Base-by-base conservation (phyloP, 2,797 vertebrate genomes). In the Nasua narica region DNA sequence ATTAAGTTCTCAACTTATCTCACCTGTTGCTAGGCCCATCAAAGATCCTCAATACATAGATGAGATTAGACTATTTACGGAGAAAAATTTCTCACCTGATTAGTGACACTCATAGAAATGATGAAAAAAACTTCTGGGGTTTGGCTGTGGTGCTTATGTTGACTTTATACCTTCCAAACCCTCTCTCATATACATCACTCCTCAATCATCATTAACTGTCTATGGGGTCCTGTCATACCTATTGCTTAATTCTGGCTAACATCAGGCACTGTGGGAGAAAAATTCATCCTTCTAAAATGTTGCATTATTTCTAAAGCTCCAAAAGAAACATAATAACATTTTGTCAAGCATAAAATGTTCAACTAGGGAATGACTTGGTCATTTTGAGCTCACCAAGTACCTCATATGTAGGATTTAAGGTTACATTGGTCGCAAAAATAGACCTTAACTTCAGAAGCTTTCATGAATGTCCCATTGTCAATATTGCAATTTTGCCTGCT, bases 351-450 rank as follows among this genome's bases (percentile, higher is more conserved):
- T 43, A 69, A 37, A 90, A 82, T 90, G 74, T 89, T 32, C 89
- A 90, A 54, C 23, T 10, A 76, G 32, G 52, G 35, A 88, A 62
- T 58, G 65, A 52, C 32, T 76, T 46, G 62, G 76, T 78, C 77
- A 48, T 58, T 62, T 72, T 32, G 40, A 77, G 46, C 65, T 95
- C 37, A 89, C 62, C 62, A 54, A 72, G 14, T 70, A 81, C 62
- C 69, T 85, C 27, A 1, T 79, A 82, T 79, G 89, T 48, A 7
- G 50, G 29, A 92, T 60, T 58, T 40, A 46, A 90, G 78, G 60
- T 92, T 90, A 69, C 84, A 74, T 43, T 94, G 62, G 95, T 94
- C 67, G 52, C 10, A n/a, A 96, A 97, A 90, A 52, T 5, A 72
- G 58, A 87, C 21, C 48, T 89, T 60, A 52, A 88, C 27, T 82